A percentile compares a stretch with the other conserved stretches of the same genome.
These are phyloP conservation scores for Leucophenga varia DNA, from an alignment of 1,140 invertebrate genomes.

Conservation along the genomic window DNA sequence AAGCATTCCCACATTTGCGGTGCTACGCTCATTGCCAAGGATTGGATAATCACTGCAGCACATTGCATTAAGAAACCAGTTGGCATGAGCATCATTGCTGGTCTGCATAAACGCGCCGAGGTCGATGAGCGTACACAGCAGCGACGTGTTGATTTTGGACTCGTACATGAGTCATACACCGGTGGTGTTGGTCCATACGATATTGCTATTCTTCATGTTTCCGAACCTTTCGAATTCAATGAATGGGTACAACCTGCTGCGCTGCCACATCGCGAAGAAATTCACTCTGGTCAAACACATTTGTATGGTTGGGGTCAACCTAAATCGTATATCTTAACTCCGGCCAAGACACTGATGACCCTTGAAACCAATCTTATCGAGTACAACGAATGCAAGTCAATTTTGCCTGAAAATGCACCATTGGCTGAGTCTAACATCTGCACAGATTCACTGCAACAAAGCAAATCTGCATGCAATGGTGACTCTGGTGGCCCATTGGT, in stretches of 20 bases:
- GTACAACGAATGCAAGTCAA: constrained; percentile 23
- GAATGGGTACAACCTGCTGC: constrained; percentile 58
- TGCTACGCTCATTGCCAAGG: constrained; percentile 37
- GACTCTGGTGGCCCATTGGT: constrained; percentile 70
- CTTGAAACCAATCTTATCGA: constrained; percentile 53
- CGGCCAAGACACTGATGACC: constrained; percentile 52
- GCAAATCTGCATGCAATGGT: constrained; percentile 64
- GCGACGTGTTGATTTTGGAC: constrained; percentile 47
- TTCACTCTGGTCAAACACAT: constrained; percentile 52
- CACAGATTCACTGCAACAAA: constrained; percentile 62
- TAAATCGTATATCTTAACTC: constrained; percentile 20
- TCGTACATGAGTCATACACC: constrained; percentile 59
- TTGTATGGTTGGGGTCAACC: constrained; percentile 61
- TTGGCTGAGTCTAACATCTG: constrained; percentile 61
- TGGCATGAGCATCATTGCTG: constrained; percentile 41
- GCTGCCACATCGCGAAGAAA: constrained; percentile 55
- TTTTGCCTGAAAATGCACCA: constrained; percentile 35
- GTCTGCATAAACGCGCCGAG: constrained; percentile 33
- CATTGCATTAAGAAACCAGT: constrained; percentile 35
- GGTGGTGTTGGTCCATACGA: constrained; percentile 63
- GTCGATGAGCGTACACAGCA: constrained; percentile 58
- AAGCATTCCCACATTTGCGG: constrained; percentile 47
- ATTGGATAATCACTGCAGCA: constrained; percentile 46
- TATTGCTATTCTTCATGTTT: constrained; percentile 65
- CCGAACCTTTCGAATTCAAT: constrained; percentile 59